phyloP scores from a whole-genome alignment of 2,797 vertebrate genomes.

The Typhlichthys eigenmanni region DNA sequence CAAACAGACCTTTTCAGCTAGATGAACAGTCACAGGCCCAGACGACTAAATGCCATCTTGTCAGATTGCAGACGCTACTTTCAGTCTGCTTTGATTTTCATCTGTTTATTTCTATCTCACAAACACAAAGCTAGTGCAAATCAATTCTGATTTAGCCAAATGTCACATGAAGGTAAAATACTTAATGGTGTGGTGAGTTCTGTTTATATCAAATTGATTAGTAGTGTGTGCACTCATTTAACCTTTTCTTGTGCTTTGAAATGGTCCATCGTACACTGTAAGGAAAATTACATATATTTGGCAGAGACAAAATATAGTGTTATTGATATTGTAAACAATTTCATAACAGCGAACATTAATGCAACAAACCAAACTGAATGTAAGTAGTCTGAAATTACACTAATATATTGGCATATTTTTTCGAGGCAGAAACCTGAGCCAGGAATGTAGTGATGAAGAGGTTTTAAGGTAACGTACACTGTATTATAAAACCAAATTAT shows the following conservation, averaged over 20 bases:
- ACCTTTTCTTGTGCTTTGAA: not conserved
- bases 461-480: too few relatives aligned
- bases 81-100: slow-evolving; percentile 57
- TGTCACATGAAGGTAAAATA: slow-evolving; percentile 53
- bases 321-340: too few relatives aligned
- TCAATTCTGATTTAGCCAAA: slow-evolving; percentile 60
- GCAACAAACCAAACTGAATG: too few relatives aligned
- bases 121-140: slow-evolving; percentile 46
- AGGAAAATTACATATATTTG: too few relatives aligned
- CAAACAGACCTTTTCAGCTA: slow-evolving; percentile 43
- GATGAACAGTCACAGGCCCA: slow-evolving; percentile 18
- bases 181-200: slow-evolving; percentile 38
- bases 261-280: too few relatives aligned
- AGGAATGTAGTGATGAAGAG: too few relatives aligned
- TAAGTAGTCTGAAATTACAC: too few relatives aligned
- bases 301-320: too few relatives aligned
- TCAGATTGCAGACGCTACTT: slow-evolving; percentile 45
- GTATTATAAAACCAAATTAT: too few relatives aligned
- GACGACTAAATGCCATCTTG: slow-evolving; percentile 70
- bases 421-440: too few relatives aligned
- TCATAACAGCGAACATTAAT: too few relatives aligned
- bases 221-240: slow-evolving; percentile 15
- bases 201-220: slow-evolving; percentile 28
- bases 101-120: slow-evolving; percentile 55
- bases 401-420: too few relatives aligned